These are phyloP conservation scores for Mandrillus leucophaeus DNA, from an alignment of 2,113 vertebrate species.

Conservation along the genomic window DNA sequence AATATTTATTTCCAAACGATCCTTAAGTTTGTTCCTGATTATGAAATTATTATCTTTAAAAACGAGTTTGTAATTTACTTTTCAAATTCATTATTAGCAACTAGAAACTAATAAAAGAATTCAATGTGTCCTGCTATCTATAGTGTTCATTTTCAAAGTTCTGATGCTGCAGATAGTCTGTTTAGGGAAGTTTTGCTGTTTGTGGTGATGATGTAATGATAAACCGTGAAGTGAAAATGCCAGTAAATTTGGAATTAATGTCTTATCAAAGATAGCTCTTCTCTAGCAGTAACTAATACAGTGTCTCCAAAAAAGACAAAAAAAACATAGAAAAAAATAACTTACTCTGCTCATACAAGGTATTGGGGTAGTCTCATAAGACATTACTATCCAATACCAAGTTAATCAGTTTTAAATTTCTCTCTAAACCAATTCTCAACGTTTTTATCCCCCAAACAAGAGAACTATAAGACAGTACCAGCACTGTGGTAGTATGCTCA, in stretches of 20 bases:
- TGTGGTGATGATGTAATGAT: slow-evolving; percentile 8
- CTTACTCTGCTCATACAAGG: background rate
- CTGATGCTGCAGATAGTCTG: slow-evolving; percentile 22
- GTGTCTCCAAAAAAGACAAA: background rate
- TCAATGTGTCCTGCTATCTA: slow-evolving; percentile 17
- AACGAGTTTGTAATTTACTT: slow-evolving; percentile 21
- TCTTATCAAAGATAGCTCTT: background rate
- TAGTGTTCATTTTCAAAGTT: slow-evolving; percentile 25
- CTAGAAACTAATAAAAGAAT: slow-evolving; percentile 5
- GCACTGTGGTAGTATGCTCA: background rate
- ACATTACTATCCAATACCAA: background rate
- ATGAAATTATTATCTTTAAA: slow-evolving; percentile 52
- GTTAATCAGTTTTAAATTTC: background rate
- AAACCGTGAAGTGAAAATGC: slow-evolving; percentile 12
- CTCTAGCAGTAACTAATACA: background rate
- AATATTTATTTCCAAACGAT: slow-evolving; percentile 29
- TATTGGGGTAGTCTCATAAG: background rate
- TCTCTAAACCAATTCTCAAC: background rate
- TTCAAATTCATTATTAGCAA: slow-evolving; percentile 39
- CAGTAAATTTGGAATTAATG: slow-evolving; percentile 2
- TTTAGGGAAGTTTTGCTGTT: background rate
- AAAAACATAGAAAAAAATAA: background rate
- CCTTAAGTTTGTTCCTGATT: slow-evolving; percentile 17
- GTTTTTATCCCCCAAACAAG: background rate
- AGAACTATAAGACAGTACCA: background rate